Conservation (phyloP, 2,113 vertebrate genomes). For the Tursiops truncatus region DNA sequence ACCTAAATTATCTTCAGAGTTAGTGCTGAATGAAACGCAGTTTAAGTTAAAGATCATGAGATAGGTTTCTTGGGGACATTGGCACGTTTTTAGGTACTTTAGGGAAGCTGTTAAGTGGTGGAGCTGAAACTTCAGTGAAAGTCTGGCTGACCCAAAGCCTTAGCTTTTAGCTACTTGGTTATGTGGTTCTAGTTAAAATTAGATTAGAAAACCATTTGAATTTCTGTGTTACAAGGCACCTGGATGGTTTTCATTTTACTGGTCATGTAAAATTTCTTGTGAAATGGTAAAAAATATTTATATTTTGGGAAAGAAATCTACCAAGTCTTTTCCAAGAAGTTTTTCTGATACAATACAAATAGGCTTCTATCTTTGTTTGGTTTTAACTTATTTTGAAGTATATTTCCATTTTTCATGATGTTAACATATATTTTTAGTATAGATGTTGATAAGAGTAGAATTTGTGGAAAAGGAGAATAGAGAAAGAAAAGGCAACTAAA, state of each 20-base stretch:
- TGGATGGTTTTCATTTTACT: neutral
- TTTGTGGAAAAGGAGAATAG: neutral
- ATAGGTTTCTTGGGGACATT: neutral
- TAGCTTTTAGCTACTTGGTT: neutral
- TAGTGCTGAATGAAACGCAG: neutral
- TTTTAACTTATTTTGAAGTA: neutral
- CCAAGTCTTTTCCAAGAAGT: neutral
- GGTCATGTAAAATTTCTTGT: neutral
- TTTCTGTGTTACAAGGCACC: neutral
- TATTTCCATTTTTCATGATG: neutral
- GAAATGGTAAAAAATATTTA: neutral
- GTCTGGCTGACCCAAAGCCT: neutral
- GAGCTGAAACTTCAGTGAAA: neutral
- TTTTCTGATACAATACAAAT: neutral
- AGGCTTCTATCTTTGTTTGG: neutral
- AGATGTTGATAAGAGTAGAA: neutral
- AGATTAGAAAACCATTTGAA: slow-evolving; percentile 2
- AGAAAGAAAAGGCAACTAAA: neutral
- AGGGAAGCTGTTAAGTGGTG: neutral
- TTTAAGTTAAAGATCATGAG: neutral
- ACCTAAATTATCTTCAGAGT: neutral
- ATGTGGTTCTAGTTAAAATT: neutral
- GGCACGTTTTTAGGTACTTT: neutral
- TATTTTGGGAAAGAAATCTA: neutral
- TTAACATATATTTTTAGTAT: neutral